Conservation (phyloP, 2,113 vertebrate genomes). For the Empidonax alnorum region DNA sequence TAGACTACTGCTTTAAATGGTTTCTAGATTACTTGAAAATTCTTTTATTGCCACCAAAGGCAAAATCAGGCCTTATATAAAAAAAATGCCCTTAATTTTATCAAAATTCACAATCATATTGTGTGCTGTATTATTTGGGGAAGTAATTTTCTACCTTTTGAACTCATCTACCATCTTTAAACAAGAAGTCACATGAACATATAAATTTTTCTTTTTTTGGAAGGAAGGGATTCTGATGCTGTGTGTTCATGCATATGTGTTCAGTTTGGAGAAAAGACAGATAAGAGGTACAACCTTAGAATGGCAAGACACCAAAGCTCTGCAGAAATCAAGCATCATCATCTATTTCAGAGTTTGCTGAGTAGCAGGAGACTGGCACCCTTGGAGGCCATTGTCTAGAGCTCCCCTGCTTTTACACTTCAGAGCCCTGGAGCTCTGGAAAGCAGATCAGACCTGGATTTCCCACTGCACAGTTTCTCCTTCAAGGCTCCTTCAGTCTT, state of each 20-base stretch:
- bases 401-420: background rate
- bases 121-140: background rate
- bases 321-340: background rate
- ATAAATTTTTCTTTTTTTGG: background rate
- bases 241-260: accelerated
- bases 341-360: background rate
- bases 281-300: background rate
- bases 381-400: background rate
- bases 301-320: background rate
- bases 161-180: background rate
- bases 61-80: background rate
- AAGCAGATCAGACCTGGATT: background rate
- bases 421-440: background rate
- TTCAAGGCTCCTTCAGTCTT: background rate
- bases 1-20: background rate
- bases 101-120: background rate
- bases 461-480: background rate
- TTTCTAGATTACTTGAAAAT: background rate
- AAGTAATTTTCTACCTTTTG: background rate
- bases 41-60: background rate
- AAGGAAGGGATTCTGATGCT: background rate
- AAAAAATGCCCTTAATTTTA: background rate
- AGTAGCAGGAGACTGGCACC: background rate
- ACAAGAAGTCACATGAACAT: background rate
- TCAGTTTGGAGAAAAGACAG: background rate